phyloP scores from a whole-genome alignment of 2,113 vertebrate species.

The Nerophis lumbriciformis region DNA sequence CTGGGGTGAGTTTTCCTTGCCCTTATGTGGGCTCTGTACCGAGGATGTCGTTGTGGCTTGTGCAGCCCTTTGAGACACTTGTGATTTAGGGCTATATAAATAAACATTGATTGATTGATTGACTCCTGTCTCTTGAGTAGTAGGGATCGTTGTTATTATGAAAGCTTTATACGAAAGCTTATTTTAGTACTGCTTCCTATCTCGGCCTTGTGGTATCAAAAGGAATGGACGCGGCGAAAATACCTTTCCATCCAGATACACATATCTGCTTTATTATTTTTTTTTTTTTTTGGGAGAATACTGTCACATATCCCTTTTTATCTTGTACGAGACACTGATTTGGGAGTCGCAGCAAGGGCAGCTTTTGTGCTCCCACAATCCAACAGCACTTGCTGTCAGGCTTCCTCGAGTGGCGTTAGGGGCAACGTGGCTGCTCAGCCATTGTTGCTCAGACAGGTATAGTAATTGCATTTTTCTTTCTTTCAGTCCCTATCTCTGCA shows the following conservation, averaged over 20 bases:
- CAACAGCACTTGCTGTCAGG: constrained; percentile 47
- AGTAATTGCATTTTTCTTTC: constrained; percentile 62
- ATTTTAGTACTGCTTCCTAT: constrained; percentile 19
- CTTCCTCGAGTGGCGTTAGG: constrained; percentile 44
- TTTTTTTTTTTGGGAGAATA: background rate
- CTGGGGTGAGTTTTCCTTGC: no score
- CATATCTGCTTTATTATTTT: constrained; percentile 3
- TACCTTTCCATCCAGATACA: constrained; percentile 12
- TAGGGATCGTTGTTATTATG: background rate
- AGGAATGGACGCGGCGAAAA: constrained; percentile 4
- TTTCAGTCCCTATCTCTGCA: constrained; percentile 52
- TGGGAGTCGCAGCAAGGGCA: constrained; percentile 33
- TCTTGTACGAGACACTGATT: constrained; percentile 39
- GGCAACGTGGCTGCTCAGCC: constrained; percentile 49
- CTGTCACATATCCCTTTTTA: constrained; percentile 13
- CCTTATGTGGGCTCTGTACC: no score
- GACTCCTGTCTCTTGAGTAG: background rate
- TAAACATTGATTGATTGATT: no score
- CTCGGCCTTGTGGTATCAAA: background rate
- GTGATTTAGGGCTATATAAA: no score
- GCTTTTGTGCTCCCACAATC: constrained; percentile 49
- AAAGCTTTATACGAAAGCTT: background rate
- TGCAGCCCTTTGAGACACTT: no score
- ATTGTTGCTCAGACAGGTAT: constrained; percentile 61
- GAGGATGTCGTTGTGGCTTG: no score